Percentiles rank a stretch among this genome's conserved stretches.
Conservation (phyloP, 1,140 invertebrate species). For the Harpegnathos saltator region DNA sequence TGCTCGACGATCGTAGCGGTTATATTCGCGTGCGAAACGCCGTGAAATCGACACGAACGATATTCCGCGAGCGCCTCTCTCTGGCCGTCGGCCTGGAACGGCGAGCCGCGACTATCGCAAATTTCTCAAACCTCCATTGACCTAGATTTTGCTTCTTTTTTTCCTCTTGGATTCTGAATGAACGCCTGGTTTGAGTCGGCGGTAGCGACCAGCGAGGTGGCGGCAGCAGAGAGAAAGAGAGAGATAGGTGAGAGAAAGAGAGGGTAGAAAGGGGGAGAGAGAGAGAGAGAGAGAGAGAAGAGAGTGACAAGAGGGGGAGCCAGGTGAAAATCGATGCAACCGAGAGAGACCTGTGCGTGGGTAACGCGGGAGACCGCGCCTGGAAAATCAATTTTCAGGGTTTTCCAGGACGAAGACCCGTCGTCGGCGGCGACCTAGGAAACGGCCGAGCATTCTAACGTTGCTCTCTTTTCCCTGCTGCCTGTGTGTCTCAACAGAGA, state of each 20-base stretch:
- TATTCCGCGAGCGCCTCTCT: slow-evolving; percentile 15
- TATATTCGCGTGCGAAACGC: slow-evolving; percentile 33
- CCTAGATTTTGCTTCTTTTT: slow-evolving; percentile 69
- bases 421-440: slow-evolving; percentile 67
- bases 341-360: slow-evolving; percentile 73
- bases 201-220: slow-evolving; percentile 44
- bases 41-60: slow-evolving; percentile 52
- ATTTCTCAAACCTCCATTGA: slow-evolving; percentile 67
- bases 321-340: slow-evolving; percentile 80
- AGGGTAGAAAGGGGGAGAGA: slow-evolving; percentile 29
- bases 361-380: slow-evolving; percentile 78
- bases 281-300: slow-evolving; percentile 61
- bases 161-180: slow-evolving; percentile 67
- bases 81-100: slow-evolving; percentile 20
- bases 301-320: slow-evolving; percentile 55
- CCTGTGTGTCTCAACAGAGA: background rate
- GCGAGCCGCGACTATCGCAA: slow-evolving; percentile 34
- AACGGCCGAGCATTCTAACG: slow-evolving; percentile 59
- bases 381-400: slow-evolving; percentile 83
- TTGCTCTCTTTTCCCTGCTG: slow-evolving; percentile 53
- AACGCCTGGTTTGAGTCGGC: slow-evolving; percentile 67
- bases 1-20: slow-evolving; percentile 14
- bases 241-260: slow-evolving; percentile 34
- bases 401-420: slow-evolving; percentile 77
- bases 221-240: slow-evolving; percentile 40